Conservation (phyloP, 2,797 vertebrate genomes). For the Labeo calbasu region DNA sequence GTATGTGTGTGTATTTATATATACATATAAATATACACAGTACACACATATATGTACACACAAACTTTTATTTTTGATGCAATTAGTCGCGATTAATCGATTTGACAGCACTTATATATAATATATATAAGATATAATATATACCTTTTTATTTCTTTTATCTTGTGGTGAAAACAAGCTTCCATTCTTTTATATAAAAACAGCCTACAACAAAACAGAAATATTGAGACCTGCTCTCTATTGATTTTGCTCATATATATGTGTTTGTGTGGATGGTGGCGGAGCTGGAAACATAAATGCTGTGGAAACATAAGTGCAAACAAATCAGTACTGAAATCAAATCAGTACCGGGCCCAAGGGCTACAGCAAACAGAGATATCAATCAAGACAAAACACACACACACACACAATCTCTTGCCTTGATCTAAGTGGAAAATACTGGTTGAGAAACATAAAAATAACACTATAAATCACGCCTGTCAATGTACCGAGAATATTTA, state of each 20-base stretch:
- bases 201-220: constrained; percentile 1
- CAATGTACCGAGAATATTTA: constrained; percentile 33
- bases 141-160: not conserved
- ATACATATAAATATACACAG: too few species aligned
- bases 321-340: constrained; percentile 42
- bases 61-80: too few species aligned
- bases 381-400: not conserved
- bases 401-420: not conserved
- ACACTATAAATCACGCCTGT: not conserved
- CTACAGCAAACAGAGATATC: constrained; percentile 21
- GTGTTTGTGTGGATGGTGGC: constrained; percentile 2
- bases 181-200: not conserved
- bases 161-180: not conserved
- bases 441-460: constrained; percentile 6
- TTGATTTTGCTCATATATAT: not conserved
- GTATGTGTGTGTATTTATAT: too few species aligned
- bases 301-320: constrained; percentile 25
- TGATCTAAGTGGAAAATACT: constrained; percentile 15
- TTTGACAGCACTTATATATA: too few species aligned
- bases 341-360: constrained; percentile 15
- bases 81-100: too few species aligned
- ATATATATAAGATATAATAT: too few species aligned
- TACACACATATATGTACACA: too few species aligned
- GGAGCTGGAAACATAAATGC: constrained; percentile 12
- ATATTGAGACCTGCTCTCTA: not conserved